Evolutionary conservation across 2,113 vertebrate species (phyloP).

Genomic region (Circaetus cinerascens): DNA sequence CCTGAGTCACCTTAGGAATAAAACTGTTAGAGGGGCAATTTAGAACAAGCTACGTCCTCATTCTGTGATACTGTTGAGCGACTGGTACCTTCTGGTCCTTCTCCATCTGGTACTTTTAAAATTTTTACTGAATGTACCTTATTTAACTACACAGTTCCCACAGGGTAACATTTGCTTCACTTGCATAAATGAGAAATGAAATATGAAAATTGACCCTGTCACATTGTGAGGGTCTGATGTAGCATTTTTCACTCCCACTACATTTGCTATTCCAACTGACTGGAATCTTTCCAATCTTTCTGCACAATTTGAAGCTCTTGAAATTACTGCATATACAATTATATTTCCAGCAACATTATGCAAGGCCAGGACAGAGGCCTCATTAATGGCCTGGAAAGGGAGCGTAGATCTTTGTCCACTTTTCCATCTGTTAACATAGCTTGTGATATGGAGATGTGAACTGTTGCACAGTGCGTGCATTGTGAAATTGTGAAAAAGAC

Average conservation of each 20-base stretch:
- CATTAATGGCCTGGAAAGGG: background rate
- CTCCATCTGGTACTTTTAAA: background rate
- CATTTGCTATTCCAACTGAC: background rate
- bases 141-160: background rate
- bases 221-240: background rate
- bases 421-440: background rate
- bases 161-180: background rate
- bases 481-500: background rate
- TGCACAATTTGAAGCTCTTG: background rate
- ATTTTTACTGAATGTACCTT: background rate
- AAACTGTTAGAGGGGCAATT: background rate
- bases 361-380: background rate
- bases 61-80: background rate
- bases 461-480: too few relatives aligned
- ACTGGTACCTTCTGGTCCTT: background rate
- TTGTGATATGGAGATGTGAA: background rate
- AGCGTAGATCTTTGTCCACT: background rate
- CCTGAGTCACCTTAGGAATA: background rate
- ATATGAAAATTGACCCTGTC: background rate
- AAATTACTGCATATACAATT: background rate
- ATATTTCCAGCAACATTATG: background rate
- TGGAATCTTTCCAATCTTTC: background rate
- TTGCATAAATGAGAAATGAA: background rate
- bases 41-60: background rate
- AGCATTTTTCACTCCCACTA: background rate